Evolutionary conservation across 2,888 invertebrate species (phyloP), one percentile per base, ranked within the genome.

Genomic region (Oasisia sp.): DNA sequence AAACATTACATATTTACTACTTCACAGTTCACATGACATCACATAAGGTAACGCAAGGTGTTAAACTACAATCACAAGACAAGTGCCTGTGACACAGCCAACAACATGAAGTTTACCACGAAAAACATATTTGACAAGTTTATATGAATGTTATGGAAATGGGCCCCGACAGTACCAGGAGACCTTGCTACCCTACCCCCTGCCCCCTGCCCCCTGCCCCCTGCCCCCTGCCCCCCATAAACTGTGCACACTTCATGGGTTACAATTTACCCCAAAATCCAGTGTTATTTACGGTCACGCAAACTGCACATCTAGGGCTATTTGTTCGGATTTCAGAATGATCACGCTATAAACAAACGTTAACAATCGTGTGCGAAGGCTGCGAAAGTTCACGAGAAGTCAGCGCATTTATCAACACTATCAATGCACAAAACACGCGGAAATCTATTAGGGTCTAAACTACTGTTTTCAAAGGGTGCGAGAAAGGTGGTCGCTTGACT

Each of bases 371-470:
- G 27, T 27, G 3, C n/a, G n/a, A 4, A 74, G 74, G 74, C 74
- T 7, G 74, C 2, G 74, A 74, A 74, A 74, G 74, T 74, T 74
- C 74, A 74, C 27, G 27, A 74, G 74, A 74, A 27, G 74, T 74
- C 74, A 74, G 74, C n/a, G 27, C 74, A 74, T 74, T 74, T 74
- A 74, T 74, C 74, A 74, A 74, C 74, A 74, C 19, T 7, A 27
- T 19, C n/a, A n/a, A 74, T 7, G n/a, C 19, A 74, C 74, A 74
- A 74, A 74, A 74, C 74, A 0, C 27, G 74, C n/a, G 74, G 27
- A 74, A 74, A 74, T 74, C 14, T 74, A 74, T 74, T 74, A 74
- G 74, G 74, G 27, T 74, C 74, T 74, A 74, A 74, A 74, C 74
- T 74, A 27, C 74, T 74, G 74, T 74, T 74, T 38, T 56, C 56